Evolutionary conservation across 2,113 vertebrate species (phyloP), one percentile per base, ranked within the genome.

Genomic region (Dromas ardeola): DNA sequence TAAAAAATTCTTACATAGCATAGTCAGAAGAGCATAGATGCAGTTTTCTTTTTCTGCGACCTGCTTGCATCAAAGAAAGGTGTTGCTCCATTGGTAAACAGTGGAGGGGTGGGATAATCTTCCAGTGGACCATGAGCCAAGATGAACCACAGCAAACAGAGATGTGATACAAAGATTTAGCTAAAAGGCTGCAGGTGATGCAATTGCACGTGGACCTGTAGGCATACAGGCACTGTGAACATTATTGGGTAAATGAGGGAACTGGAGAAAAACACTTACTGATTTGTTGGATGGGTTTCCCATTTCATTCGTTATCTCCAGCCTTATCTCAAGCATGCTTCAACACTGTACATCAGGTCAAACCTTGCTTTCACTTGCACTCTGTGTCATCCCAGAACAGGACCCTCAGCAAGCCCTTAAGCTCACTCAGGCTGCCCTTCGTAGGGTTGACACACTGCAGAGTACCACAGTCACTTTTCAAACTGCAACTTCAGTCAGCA

Each of bases 91-190:
- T 53, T 91, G 77, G 55, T 93, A 71, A 67, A 56, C 36, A 52
- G 40, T 12, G 65, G 65, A 85, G 27, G 69, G 61, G 22, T 32
- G 26, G 9, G 10, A 53, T 71, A 23, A 52, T 79, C 25, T 70
- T 29, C 53, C 5, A n/a, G 6, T 30, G 43, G 17, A n/a, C 40
- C 0, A 0, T 50, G 36, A 74, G 52, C 3, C 5, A 85, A 81
- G 71, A 52, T 19, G 6, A 87, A 49, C 43, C 43, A 18, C 36
- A 27, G 38, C 69, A 52, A 42, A 34, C 14, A 74, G 65, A 67
- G 45, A 22, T 26, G 15, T 27, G 38, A 8, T 63, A 23, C 13
- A 47, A 43, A 88, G 42, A 26, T 84, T 38, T 45, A 71, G 56
- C 50, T 78, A 11, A 50, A 59, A 61, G 40, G 58, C 43, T 52